These are phyloP conservation scores for Harmothoe impar DNA, from an alignment of 2,888 invertebrate genomes.

Conservation along the genomic window DNA sequence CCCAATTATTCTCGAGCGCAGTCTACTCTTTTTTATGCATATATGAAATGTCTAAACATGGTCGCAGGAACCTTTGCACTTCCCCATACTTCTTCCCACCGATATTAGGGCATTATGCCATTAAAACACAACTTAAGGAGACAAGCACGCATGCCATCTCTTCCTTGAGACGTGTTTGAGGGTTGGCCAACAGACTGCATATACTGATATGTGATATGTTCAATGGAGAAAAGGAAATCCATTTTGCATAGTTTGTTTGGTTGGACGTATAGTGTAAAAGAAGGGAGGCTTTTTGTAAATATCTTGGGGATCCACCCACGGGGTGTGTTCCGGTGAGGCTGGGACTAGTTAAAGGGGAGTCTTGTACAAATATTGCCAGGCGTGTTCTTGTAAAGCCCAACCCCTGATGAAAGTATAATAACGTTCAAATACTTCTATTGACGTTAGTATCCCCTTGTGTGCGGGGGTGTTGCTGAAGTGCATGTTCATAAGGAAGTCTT, in stretches of 20 bases:
- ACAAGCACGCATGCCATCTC: not conserved
- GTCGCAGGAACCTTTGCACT: too few species aligned
- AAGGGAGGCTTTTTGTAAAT: not conserved
- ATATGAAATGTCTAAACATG: too few species aligned
- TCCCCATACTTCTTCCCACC: too few species aligned
- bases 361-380: not conserved
- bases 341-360: not conserved
- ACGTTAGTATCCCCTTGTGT: conserved; percentile 13
- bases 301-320: not conserved
- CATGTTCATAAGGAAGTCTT: not conserved
- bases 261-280: not conserved
- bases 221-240: conserved; percentile 3
- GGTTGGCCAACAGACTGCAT: not conserved
- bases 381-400: not conserved
- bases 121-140: not conserved
- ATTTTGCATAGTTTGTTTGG: not conserved
- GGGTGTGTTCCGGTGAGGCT: not conserved
- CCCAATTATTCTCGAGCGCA: too few species aligned
- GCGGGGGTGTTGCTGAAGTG: not conserved
- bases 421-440: conserved; percentile 38
- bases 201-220: conserved; percentile 10
- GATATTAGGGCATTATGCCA: too few species aligned
- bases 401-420: conserved; percentile 20
- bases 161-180: not conserved
- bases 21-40: too few species aligned